These are phyloP conservation scores for Thymallus thymallus DNA, from an alignment of 2,113 vertebrate species.

Conservation along the genomic window DNA sequence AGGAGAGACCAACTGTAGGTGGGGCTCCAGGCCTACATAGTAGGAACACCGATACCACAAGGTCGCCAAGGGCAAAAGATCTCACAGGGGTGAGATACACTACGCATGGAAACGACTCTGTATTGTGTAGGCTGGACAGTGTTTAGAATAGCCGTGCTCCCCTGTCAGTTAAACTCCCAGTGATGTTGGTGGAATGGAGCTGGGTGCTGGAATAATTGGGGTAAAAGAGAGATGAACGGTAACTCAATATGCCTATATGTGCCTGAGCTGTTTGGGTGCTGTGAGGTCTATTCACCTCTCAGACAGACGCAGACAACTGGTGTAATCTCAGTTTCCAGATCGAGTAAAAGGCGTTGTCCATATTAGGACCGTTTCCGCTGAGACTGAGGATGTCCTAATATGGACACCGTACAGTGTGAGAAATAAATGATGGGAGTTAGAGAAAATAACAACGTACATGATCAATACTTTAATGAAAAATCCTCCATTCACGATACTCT, in stretches of 20 bases:
- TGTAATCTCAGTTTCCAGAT: no score
- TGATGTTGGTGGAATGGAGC: background rate
- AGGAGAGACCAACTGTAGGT: constrained; percentile 19
- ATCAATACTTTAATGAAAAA: background rate
- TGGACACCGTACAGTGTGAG: no score
- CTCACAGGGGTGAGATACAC: background rate
- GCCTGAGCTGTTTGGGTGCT: constrained; percentile 20
- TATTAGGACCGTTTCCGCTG: no score
- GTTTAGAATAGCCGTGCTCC: background rate
- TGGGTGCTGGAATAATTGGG: constrained; percentile 37
- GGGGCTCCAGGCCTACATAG: constrained; percentile 37
- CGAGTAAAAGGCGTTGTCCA: no score
- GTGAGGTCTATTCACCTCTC: no score
- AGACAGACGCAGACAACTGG: background rate
- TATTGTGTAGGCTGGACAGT: background rate
- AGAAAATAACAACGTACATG: background rate
- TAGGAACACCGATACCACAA: constrained; percentile 27
- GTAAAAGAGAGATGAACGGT: constrained; percentile 27
- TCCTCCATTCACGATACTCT: background rate
- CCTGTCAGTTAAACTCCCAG: constrained; percentile 29
- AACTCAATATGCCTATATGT: background rate
- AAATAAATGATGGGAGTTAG: background rate
- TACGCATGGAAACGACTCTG: background rate
- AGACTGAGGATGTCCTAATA: no score
- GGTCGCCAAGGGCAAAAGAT: constrained; percentile 26